Conservation (phyloP, 2,113 vertebrate species). For the Pteronura brasiliensis region DNA sequence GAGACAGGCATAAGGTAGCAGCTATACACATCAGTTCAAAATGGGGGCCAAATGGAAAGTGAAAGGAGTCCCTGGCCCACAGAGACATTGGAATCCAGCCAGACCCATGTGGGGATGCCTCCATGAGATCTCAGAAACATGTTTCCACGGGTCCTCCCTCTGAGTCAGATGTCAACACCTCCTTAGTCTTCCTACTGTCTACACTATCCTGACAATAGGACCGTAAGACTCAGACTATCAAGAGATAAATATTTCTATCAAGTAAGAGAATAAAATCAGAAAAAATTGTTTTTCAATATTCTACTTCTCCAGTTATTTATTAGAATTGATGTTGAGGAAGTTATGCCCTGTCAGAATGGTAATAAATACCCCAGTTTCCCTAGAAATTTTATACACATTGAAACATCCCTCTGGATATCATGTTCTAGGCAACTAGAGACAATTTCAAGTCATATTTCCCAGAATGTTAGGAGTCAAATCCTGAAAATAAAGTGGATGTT, state of each 20-base stretch:
- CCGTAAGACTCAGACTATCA: background rate
- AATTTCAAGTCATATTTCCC: background rate
- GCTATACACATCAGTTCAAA: background rate
- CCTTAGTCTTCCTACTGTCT: accelerated
- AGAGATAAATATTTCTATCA: background rate
- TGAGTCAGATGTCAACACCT: background rate
- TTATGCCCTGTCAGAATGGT: background rate
- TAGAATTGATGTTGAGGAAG: background rate
- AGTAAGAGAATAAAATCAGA: background rate
- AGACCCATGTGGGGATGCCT: too few relatives aligned
- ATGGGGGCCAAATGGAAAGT: background rate
- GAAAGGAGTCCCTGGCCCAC: accelerated
- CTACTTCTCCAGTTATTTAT: background rate
- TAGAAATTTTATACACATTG: background rate
- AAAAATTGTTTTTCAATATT: background rate
- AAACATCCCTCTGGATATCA: background rate
- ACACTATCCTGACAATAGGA: background rate
- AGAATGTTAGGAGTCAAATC: background rate
- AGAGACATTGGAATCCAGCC: background rate
- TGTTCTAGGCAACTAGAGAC: background rate
- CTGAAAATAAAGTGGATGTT: background rate
- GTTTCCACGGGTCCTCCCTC: background rate
- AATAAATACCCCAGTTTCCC: background rate
- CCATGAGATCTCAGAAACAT: background rate
- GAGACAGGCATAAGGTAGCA: background rate